Base-by-base conservation (phyloP, 2,888 invertebrate species). In the Synergus japonicus region DNA sequence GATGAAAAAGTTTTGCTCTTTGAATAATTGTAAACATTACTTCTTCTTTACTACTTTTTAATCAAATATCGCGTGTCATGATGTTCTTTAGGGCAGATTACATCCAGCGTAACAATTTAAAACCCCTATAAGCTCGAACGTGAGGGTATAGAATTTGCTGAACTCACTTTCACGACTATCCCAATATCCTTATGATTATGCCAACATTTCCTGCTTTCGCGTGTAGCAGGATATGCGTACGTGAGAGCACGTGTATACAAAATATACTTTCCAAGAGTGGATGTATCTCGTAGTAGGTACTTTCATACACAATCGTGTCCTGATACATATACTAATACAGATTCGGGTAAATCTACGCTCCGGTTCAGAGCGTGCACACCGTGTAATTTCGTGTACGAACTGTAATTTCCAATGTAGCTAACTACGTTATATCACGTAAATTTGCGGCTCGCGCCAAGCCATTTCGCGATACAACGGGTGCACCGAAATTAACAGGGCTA, bases 351-450 rank as follows among this genome's bases (percentile, higher is more conserved):
- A 69, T 49, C 37, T 69, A 73, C 73, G n/a, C 18, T 73, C 10
- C 41, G 41, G 54, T 73, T 73, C 37, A 73, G 73, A 58, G 73
- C 76, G 66, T 78, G 78, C 80, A 77, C 79, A 76, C 83, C 81
- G 67, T 86, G 85, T 87, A 87, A 88, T 86, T 86, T 86, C 86
- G 81, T 82, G 85, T 85, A 85, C 84, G 82, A 85, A 84, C 85
- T 87, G 87, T 85, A 87, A 87, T 86, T 87, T 83, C 84, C 84
- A 83, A 82, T 84, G 82, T 80, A 82, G 80, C 81, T 87, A 86
- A 86, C 85, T 86, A 82, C 81, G 83, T 86, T 87, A 84, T 85
- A 83, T 85, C 82, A 77, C 83, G 79, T 82, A 83, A 84, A 81
- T 78, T 83, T 77, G 81, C 44, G 79, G 84, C 80, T 80, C 82